Evolutionary conservation across 2,113 vertebrate genomes (phyloP).

Genomic region (Brachyhypopomus gauderio): DNA sequence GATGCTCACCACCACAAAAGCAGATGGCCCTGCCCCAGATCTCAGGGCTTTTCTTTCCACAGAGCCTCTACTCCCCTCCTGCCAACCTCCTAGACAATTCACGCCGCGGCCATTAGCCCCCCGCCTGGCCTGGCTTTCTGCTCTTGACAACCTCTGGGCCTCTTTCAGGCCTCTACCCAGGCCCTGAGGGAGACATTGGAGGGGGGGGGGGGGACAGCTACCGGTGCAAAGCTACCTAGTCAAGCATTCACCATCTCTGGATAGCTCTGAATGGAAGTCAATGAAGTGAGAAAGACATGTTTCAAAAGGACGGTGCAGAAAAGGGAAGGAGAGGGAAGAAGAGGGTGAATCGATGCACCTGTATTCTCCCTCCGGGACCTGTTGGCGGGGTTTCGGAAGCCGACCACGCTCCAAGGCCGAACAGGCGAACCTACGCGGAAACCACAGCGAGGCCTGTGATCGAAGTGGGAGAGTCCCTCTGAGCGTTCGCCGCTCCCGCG

Average conservation of each 20-base stretch:
- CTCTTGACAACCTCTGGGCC: neutral
- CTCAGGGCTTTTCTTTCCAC: conserved; percentile 63
- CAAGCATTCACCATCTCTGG: conserved; percentile 74
- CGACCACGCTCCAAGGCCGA: conserved; percentile 57
- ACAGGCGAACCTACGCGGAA: neutral
- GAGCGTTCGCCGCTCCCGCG: conserved; percentile 31
- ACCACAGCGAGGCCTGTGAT: conserved; percentile 49
- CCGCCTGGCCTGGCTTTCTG: conserved; percentile 69
- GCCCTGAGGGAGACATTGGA: conserved; percentile 58
- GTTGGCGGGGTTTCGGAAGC: conserved; percentile 60
- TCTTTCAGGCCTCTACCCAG: conserved; percentile 63
- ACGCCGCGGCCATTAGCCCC: conserved; percentile 75
- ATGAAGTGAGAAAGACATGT: conserved; percentile 73
- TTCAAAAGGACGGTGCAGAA: conserved; percentile 67
- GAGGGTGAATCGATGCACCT: conserved; percentile 68
- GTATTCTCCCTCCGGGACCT: conserved; percentile 66
- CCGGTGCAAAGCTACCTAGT: conserved; percentile 71
- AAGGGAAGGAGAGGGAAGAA: conserved; percentile 64
- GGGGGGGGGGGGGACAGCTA: conserved; percentile 50
- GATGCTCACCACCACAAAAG: conserved; percentile 78
- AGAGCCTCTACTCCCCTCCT: conserved; percentile 41
- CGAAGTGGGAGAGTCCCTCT: conserved; percentile 59
- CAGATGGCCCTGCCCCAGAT: conserved; percentile 74
- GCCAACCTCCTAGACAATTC: conserved; percentile 64
- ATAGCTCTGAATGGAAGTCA: conserved; percentile 76